phyloP scores from a whole-genome alignment of 2,113 vertebrate genomes.

The Cygnus buccinator region DNA sequence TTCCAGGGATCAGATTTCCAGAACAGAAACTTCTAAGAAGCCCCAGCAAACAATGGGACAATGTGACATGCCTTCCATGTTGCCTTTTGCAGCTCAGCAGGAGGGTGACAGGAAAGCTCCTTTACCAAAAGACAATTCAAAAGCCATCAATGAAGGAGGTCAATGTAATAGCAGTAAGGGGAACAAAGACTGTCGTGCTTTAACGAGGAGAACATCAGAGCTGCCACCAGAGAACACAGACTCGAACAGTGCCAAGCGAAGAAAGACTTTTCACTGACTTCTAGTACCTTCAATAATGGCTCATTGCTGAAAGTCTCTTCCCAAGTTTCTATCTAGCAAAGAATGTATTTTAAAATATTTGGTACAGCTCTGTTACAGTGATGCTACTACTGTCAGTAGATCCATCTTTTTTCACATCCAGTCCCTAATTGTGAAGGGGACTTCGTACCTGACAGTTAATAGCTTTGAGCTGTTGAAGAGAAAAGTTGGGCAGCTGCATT shows the following conservation, averaged over 20 bases:
- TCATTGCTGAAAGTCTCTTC: not conserved
- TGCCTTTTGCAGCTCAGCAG: not conserved
- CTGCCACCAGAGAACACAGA: not conserved
- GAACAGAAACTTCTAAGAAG: not conserved
- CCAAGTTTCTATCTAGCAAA: not conserved
- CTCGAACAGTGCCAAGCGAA: constrained; percentile 51
- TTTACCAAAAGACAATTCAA: not conserved
- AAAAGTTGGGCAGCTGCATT: not conserved
- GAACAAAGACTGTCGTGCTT: not conserved
- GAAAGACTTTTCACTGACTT: constrained; percentile 53
- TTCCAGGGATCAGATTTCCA: not conserved
- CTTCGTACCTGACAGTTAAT: not conserved
- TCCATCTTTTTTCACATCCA: not conserved
- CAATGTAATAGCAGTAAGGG: not conserved
- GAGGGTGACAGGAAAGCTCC: not conserved
- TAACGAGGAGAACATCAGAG: not conserved
- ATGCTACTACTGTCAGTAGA: not conserved
- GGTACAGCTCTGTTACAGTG: not conserved
- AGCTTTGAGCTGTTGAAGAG: not conserved
- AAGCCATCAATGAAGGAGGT: not conserved
- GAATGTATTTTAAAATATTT: constrained; percentile 36
- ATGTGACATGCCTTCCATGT: not conserved
- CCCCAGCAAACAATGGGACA: not conserved
- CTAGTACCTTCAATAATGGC: not conserved
- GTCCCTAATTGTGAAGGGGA: not conserved